Conservation (phyloP, 1,140 invertebrate genomes). For the Monomorium pharaonis region DNA sequence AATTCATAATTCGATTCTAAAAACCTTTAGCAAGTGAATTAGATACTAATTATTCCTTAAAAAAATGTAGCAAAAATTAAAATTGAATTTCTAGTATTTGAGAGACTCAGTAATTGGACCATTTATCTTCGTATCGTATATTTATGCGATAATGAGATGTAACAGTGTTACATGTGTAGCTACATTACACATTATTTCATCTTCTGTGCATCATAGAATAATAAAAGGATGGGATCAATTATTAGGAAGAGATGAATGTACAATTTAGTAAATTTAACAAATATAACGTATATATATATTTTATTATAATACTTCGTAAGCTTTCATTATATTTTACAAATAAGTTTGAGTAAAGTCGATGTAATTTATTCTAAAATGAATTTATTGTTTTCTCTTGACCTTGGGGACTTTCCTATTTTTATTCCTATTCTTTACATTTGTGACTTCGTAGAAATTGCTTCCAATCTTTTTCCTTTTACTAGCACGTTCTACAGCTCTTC, state of each 20-base stretch:
- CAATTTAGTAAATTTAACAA: not conserved
- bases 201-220: not conserved
- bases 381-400: constrained; percentile 70
- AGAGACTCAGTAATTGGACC: no score
- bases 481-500: constrained; percentile 90
- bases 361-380: not conserved
- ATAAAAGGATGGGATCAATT: not conserved
- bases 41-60: no score
- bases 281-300: constrained; percentile 32
- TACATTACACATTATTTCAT: not conserved
- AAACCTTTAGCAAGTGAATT: no score
- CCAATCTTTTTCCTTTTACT: constrained; percentile 94
- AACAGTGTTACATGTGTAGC: no score
- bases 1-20: no score
- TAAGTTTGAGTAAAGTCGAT: not conserved
- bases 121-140: no score
- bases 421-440: constrained; percentile 97
- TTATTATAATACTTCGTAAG: not conserved
- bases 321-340: not conserved
- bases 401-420: constrained; percentile 86
- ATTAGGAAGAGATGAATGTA: not conserved
- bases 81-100: no score
- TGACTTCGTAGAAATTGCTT: constrained; percentile 96
- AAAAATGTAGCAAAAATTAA: no score
- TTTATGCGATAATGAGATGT: no score